Percentiles rank a stretch among this genome's conserved stretches.
phyloP scores from a whole-genome alignment of 2,888 invertebrate genomes.

The Erebia ligea region DNA sequence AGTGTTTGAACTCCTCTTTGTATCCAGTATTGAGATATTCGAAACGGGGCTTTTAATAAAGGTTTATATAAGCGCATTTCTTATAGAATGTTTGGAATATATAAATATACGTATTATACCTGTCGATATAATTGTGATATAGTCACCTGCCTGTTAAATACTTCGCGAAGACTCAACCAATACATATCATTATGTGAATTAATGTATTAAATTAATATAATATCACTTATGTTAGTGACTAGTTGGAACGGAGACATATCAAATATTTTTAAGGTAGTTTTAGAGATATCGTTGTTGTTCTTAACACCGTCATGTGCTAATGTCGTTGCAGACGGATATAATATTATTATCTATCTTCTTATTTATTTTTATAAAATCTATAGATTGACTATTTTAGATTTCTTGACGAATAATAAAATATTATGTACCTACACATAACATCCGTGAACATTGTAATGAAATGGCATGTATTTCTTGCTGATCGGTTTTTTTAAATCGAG shows the following conservation, averaged over 20 bases:
- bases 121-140: constrained; percentile 44
- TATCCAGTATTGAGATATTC: constrained; percentile 27
- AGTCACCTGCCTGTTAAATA: constrained; percentile 44
- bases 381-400: background rate
- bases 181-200: constrained; percentile 48
- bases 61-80: constrained; percentile 39
- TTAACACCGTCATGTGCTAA: constrained; percentile 58
- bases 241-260: constrained; percentile 57
- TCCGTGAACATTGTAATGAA: background rate
- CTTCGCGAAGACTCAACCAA: constrained; percentile 47
- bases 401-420: no score
- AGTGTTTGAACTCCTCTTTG: constrained; percentile 30
- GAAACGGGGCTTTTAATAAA: constrained; percentile 39
- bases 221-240: constrained; percentile 50
- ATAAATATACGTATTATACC: constrained; percentile 32
- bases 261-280: constrained; percentile 66
- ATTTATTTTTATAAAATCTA: background rate
- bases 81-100: constrained; percentile 34
- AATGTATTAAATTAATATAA: constrained; percentile 40
- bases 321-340: constrained; percentile 15
- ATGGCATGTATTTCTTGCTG: background rate
- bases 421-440: no score
- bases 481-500: background rate
- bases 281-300: constrained; percentile 77
- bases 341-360: background rate